phyloP scores from a whole-genome alignment of 2,888 invertebrate species.

The Tachina grossa region DNA sequence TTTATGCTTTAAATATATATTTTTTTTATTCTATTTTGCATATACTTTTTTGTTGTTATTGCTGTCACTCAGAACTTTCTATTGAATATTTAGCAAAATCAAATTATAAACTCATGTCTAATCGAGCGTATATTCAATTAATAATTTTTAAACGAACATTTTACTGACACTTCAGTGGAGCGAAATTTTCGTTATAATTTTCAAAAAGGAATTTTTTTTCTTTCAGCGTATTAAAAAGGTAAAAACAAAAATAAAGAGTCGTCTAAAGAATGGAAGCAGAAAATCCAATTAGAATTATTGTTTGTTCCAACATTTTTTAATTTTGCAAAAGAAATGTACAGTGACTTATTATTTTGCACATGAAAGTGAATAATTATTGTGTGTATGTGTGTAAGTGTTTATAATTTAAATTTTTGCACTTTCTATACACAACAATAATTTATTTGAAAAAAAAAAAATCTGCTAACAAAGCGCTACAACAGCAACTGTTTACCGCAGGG shows the following conservation, averaged over 20 bases:
- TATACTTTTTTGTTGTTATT: constrained; percentile 5
- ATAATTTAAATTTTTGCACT: constrained; percentile 13
- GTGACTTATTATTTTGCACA: constrained; percentile 33
- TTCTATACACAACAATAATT: constrained; percentile 20
- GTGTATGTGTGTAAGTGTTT: not conserved
- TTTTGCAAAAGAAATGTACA: constrained; percentile 12
- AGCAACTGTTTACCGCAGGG: constrained; percentile 49
- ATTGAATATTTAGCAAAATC: constrained; percentile 28
- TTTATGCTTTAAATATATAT: no score
- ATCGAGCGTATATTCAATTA: constrained; percentile 39
- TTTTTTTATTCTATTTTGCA: not conserved
- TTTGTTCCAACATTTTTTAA: constrained; percentile 5
- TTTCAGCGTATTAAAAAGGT: not conserved
- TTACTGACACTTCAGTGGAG: constrained; percentile 4
- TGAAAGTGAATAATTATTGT: constrained; percentile 41
- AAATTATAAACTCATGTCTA: constrained; percentile 20
- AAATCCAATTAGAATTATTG: constrained; percentile 56
- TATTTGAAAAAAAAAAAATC: not conserved
- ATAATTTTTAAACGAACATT: constrained; percentile 14
- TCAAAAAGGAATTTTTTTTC: not conserved
- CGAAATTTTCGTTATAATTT: constrained; percentile 13
- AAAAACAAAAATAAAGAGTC: not conserved
- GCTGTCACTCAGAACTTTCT: not conserved
- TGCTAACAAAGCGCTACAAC: constrained; percentile 1
- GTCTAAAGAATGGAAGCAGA: not conserved